A percentile compares a stretch with the other conserved stretches of the same genome.
These are phyloP conservation scores for Thera obeliscata DNA, from an alignment of 2,888 invertebrate species.

Conservation along the genomic window DNA sequence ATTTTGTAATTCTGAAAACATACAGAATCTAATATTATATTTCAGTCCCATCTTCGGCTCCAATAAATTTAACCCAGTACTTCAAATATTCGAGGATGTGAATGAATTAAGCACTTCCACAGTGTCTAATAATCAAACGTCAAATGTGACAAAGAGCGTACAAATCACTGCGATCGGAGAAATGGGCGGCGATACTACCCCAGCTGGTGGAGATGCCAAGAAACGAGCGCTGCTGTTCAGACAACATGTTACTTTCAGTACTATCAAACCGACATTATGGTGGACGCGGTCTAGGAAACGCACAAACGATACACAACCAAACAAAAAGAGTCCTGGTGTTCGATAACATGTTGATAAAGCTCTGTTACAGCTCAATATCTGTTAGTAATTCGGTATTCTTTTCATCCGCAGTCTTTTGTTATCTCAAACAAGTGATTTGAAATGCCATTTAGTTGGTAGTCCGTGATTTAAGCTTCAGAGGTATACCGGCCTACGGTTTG, in stretches of 20 bases:
- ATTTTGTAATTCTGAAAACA: too few species aligned
- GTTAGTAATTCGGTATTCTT: too few species aligned
- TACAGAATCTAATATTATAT: constrained; percentile 18
- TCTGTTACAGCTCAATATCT: too few species aligned
- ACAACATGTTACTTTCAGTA: neutral
- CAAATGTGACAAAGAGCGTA: neutral
- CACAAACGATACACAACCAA: neutral
- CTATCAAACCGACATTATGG: constrained; percentile 1
- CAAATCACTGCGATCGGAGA: constrained; percentile 6
- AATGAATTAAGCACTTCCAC: neutral
- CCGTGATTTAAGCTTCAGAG: too few species aligned
- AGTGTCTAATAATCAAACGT: constrained; percentile 3
- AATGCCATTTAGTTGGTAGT: too few species aligned
- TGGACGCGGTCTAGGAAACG: neutral
- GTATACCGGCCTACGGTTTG: too few species aligned
- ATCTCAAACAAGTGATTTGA: too few species aligned
- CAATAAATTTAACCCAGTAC: constrained; percentile 37
- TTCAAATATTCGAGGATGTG: constrained; percentile 47
- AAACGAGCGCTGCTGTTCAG: constrained; percentile 5
- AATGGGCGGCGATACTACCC: neutral
- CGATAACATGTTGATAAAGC: neutral
- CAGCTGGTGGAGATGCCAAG: too few species aligned
- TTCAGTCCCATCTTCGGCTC: constrained; percentile 63
- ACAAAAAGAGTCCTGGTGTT: neutral
- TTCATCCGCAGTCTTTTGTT: too few species aligned